Evolutionary conservation across 2,888 invertebrate species (phyloP), one percentile per base, ranked within the genome.

Genomic region (Coenonympha glycerion): DNA sequence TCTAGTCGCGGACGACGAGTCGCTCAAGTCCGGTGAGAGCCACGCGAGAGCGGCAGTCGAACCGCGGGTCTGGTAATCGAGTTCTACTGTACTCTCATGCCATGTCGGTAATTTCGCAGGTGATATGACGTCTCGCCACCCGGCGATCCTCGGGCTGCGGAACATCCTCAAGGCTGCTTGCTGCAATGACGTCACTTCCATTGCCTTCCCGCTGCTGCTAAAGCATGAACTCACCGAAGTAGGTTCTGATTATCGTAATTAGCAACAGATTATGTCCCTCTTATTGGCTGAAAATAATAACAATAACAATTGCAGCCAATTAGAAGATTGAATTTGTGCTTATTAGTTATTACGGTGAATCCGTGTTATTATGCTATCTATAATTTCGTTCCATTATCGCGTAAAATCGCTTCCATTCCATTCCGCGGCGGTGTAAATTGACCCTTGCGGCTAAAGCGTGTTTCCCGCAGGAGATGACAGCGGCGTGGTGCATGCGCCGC

Each of bases 91-190:
- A n/a, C n/a, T n/a, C n/a, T n/a, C n/a, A n/a, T n/a, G n/a, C 13
- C 6, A 4, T 15, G 6, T 15, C 8, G 31, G 6, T 8, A 16
- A 9, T 16, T 33, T 49, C 1, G 2, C 65, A 89, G 92, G 92
- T 51, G 98, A 99, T 71, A 96, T 99, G 46, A 96, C 96, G 65
- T 99, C 97, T 0, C 91, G 99, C 2, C 98, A 99, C 89, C 95
- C 97, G 2, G 95, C 95, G 16, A 96, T 99, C 62, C 89, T 98
- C 52, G 99, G 98, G 0, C 88, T 99, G 53, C 91, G 99, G 54
- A 98, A 97, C 83, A 94, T 99, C 56, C 88, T 99, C 62, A 97
- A 97, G 87, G 93, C 95, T 45, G 97, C 98, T n/a, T 96, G 97
- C 82, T 91, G 94, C 47, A 94, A 96, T 79, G 98, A 99, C 86